phyloP scores from a whole-genome alignment of 2,888 invertebrate genomes.

The Lasioglossum figueresi region DNA sequence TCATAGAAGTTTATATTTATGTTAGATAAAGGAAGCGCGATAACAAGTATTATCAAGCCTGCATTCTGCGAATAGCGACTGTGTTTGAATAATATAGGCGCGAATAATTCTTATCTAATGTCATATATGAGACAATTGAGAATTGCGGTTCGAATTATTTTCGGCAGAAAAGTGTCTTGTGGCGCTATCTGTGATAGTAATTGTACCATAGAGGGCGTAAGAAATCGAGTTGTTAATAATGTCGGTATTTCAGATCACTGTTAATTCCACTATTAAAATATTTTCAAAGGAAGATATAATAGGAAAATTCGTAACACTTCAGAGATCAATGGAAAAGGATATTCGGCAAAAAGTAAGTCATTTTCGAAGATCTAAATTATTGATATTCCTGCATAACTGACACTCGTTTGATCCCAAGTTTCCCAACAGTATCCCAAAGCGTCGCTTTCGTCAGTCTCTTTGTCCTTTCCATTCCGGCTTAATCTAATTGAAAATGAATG shows the following conservation, averaged over 20 bases:
- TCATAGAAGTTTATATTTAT: background rate
- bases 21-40: background rate
- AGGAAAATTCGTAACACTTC: background rate
- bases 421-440: background rate
- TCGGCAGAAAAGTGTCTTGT: too few species aligned
- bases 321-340: background rate
- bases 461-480: background rate
- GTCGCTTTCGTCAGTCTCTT: background rate
- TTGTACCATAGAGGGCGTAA: too few species aligned
- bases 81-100: too few species aligned
- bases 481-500: constrained; percentile 24
- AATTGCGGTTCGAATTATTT: too few species aligned
- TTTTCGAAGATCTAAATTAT: background rate
- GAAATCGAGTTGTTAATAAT: too few species aligned
- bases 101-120: too few species aligned
- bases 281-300: background rate
- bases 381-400: background rate
- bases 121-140: too few species aligned
- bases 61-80: too few species aligned
- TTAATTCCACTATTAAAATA: background rate
- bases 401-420: background rate
- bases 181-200: too few species aligned
- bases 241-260: too few species aligned
- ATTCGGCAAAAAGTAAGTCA: background rate
- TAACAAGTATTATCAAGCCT: too few species aligned